Conservation (phyloP, 2,888 invertebrate genomes). For the Ypsolopha scabrella region DNA sequence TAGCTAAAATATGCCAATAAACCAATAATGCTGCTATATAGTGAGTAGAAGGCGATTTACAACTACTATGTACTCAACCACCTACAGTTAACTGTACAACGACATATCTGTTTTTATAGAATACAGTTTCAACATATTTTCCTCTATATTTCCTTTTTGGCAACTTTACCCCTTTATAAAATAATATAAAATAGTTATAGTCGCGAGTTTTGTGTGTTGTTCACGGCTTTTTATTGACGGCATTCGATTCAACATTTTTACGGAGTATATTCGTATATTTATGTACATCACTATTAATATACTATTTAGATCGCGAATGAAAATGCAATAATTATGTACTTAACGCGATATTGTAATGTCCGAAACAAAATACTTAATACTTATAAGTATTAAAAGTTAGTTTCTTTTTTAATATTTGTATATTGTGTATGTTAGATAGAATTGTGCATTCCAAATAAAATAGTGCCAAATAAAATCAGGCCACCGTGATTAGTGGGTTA, state of each 20-base stretch:
- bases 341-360: constrained; percentile 32
- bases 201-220: constrained; percentile 19
- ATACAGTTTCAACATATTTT: constrained; percentile 16
- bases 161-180: constrained; percentile 18
- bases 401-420: constrained; percentile 22
- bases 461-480: constrained; percentile 61
- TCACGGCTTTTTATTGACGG: constrained; percentile 4
- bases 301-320: constrained; percentile 13
- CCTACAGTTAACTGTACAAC: constrained; percentile 48
- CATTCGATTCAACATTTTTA: constrained; percentile 4
- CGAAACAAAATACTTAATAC: constrained; percentile 15
- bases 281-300: constrained; percentile 11
- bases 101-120: constrained; percentile 61
- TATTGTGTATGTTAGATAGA: constrained; percentile 40
- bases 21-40: constrained; percentile 43
- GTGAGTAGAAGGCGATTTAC: constrained; percentile 54
- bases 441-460: constrained; percentile 60
- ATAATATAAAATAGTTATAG: constrained; percentile 18
- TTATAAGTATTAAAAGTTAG: constrained; percentile 20
- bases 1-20: constrained; percentile 32
- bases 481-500: constrained; percentile 31
- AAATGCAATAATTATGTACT: constrained; percentile 22
- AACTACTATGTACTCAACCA: constrained; percentile 40
- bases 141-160: constrained; percentile 25
- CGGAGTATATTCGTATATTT: constrained; percentile 8